Base-by-base conservation (phyloP, 1,140 invertebrate genomes). In the Galleria mellonella region DNA sequence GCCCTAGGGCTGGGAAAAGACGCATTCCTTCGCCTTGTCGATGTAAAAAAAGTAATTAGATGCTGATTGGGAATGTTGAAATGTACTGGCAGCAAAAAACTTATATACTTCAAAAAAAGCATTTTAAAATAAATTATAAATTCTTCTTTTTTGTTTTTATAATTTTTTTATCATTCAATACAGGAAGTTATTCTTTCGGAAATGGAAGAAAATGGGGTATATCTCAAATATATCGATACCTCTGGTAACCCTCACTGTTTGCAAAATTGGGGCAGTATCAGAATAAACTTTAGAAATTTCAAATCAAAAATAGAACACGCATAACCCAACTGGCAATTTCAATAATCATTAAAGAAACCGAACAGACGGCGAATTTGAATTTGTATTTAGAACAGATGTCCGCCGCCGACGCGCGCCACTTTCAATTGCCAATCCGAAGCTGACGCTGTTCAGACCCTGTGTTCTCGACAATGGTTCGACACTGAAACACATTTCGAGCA, bases 311-410 rank as follows among this genome's bases (percentile, higher is more conserved):
- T 77, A 81, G 73, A 72, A 60, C 56, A 51, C 50, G 58, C 54
- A 66, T 61, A 70, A 54, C 50, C 47, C 67, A 59, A 72, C 70
- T 77, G 73, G 70, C 62, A 67, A 77, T 81, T 76, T 75, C 73
- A 76, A 76, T 74, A 76, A 74, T 77, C 72, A 76, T 76, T 77
- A 76, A 70, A 70, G 75, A 74, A 76, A 73, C 57, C 63, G 65
- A 68, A 64, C 73, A 72, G 70, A 66, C 65, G 63, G 67, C 55
- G 63, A 68, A 65, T 72, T 70, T 56, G 56, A 63, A 63, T 72
- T 64, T 54, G 62, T 60, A 72, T 71, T 72, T 64, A 56, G 61
- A 77, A 71, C 70, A 74, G 76, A 73, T 77, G 76, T 75, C 63
- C 62, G 65, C 12, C 35, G 43, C 23, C 35, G 35, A 28, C 66